These are phyloP conservation scores for Eupithecia exiguata DNA, from an alignment of 2,888 invertebrate species.

Conservation along the genomic window DNA sequence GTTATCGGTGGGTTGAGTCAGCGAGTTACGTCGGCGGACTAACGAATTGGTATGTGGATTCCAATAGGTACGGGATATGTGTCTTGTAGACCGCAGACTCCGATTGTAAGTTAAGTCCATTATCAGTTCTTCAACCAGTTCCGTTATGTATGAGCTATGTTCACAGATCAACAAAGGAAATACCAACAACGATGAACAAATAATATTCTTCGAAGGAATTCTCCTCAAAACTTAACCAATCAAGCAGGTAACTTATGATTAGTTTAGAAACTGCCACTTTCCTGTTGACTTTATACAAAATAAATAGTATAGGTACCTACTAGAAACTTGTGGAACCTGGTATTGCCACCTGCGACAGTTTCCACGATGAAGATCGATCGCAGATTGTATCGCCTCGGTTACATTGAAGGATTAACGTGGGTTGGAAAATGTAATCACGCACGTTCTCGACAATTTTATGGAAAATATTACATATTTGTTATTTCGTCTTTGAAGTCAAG, in stretches of 20 bases:
- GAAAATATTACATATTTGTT: slow-evolving; percentile 18
- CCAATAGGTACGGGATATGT: too few species aligned
- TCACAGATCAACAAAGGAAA: not conserved
- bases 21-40: too few species aligned
- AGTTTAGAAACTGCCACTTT: not conserved
- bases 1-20: too few species aligned
- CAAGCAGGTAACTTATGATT: not conserved
- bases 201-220: not conserved
- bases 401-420: slow-evolving; percentile 39
- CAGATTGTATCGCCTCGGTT: slow-evolving; percentile 38
- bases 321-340: not conserved
- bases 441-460: slow-evolving; percentile 38
- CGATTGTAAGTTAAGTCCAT: not conserved
- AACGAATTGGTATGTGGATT: too few species aligned
- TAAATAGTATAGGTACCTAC: not conserved
- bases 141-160: not conserved
- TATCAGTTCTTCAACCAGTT: not conserved
- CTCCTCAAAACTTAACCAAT: not conserved
- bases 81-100: too few species aligned
- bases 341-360: slow-evolving; percentile 7
- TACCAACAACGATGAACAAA: not conserved
- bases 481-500: slow-evolving; percentile 22
- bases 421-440: slow-evolving; percentile 29
- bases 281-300: not conserved
- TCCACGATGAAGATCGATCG: slow-evolving; percentile 21